phyloP scores from a whole-genome alignment of 2,113 vertebrate species.

The Anguilla japonica region DNA sequence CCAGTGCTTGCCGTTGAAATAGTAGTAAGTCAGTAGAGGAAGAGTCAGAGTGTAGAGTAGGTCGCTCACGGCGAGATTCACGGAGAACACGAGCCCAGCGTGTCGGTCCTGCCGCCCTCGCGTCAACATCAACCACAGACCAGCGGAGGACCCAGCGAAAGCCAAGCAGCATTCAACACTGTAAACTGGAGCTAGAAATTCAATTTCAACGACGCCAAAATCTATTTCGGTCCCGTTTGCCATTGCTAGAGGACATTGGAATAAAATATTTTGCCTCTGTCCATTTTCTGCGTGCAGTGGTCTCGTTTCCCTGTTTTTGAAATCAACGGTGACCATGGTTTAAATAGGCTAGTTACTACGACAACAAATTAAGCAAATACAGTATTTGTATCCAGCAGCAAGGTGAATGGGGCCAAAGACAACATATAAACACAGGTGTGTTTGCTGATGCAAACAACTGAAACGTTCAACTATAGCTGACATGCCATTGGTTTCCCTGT shows the following conservation, averaged over 20 bases:
- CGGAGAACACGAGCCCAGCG: slow-evolving; percentile 15
- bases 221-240: not conserved
- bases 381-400: no score
- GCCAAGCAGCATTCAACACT: not conserved
- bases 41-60: slow-evolving; percentile 1
- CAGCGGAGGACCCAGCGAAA: not conserved
- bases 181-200: not conserved
- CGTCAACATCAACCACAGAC: slow-evolving; percentile 13
- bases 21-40: slow-evolving; percentile 42
- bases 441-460: no score
- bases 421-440: no score
- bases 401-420: no score
- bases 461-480: no score
- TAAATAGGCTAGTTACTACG: no score
- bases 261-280: not conserved
- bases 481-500: no score
- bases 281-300: no score
- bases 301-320: no score
- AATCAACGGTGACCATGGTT: no score
- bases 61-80: slow-evolving; percentile 18
- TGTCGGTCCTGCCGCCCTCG: not conserved
- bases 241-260: not conserved
- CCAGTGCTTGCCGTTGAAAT: slow-evolving; percentile 52
- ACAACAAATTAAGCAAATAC: no score
- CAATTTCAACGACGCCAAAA: not conserved